Evolutionary conservation across 2,888 invertebrate species (phyloP).

Genomic region (Melolontha melolontha): DNA sequence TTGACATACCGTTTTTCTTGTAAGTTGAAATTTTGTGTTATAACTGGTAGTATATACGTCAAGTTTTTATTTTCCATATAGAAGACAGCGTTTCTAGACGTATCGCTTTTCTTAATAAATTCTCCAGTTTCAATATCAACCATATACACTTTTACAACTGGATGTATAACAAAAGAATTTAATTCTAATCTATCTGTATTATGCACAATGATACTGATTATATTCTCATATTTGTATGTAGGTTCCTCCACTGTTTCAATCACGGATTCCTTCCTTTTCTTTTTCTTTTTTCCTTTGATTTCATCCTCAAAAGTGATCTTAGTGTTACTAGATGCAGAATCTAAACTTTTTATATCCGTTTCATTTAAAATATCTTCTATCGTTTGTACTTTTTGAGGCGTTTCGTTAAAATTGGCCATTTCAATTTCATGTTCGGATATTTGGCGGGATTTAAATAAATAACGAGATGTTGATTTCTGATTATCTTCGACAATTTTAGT

Average conservation of each 20-base stretch:
- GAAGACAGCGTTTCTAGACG: conserved; percentile 65
- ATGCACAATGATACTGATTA: conserved; percentile 70
- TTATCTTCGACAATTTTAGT: conserved; percentile 22
- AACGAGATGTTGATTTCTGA: not conserved
- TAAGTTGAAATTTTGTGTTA: conserved; percentile 73
- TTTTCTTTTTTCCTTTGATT: conserved; percentile 42
- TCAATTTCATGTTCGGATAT: conserved; percentile 39
- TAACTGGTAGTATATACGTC: conserved; percentile 70
- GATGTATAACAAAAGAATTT: conserved; percentile 71
- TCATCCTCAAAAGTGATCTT: conserved; percentile 46
- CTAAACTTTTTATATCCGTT: conserved; percentile 30
- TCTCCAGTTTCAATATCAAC: conserved; percentile 70
- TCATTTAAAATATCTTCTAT: conserved; percentile 25
- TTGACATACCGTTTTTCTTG: conserved; percentile 69
- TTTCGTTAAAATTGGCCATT: conserved; percentile 36
- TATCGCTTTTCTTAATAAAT: conserved; percentile 67
- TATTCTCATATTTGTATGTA: conserved; percentile 54
- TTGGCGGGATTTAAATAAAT: conserved; percentile 24
- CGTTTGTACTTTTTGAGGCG: conserved; percentile 12
- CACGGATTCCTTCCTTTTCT: conserved; percentile 27
- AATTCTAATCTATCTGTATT: conserved; percentile 71
- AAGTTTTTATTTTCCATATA: conserved; percentile 65
- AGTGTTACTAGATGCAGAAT: conserved; percentile 14
- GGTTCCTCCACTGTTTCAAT: conserved; percentile 25
- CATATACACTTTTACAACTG: conserved; percentile 73